Evolutionary conservation across 2,113 vertebrate genomes (phyloP).

Genomic region (Mesitornis unicolor): DNA sequence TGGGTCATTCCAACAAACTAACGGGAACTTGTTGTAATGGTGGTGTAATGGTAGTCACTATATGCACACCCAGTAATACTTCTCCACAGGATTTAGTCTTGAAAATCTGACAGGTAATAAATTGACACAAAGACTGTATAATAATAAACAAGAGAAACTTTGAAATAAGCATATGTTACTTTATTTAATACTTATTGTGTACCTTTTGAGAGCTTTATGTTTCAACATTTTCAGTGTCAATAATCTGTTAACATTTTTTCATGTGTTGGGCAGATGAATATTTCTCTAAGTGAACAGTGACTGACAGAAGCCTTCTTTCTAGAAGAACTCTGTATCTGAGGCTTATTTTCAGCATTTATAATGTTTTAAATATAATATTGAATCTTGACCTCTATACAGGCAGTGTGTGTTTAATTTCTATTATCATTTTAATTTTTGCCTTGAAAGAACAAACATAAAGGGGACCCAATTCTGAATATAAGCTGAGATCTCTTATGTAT

Average conservation of each 20-base stretch:
- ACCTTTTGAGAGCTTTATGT: neutral
- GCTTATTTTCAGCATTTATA: neutral
- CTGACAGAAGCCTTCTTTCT: neutral
- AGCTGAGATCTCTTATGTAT: neutral
- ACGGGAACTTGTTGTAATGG: neutral
- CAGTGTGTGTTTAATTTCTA: neutral
- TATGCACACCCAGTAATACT: neutral
- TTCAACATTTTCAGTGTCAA: neutral
- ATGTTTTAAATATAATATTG: neutral
- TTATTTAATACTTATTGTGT: neutral
- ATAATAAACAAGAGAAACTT: neutral
- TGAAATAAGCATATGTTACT: neutral
- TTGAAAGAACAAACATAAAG: neutral
- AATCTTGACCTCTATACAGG: neutral
- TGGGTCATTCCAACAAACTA: neutral
- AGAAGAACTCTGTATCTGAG: neutral
- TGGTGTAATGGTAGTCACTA: neutral
- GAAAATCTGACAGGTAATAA: neutral
- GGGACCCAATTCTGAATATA: neutral
- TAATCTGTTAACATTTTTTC: neutral
- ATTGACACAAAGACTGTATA: neutral
- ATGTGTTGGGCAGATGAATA: neutral
- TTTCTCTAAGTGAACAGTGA: neutral
- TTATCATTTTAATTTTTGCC: neutral
- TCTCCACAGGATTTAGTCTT: neutral